Percentiles rank a stretch among this genome's conserved stretches.
Evolutionary conservation across 2,888 invertebrate species (phyloP).

Genomic region (Rhogogaster chlorosoma): DNA sequence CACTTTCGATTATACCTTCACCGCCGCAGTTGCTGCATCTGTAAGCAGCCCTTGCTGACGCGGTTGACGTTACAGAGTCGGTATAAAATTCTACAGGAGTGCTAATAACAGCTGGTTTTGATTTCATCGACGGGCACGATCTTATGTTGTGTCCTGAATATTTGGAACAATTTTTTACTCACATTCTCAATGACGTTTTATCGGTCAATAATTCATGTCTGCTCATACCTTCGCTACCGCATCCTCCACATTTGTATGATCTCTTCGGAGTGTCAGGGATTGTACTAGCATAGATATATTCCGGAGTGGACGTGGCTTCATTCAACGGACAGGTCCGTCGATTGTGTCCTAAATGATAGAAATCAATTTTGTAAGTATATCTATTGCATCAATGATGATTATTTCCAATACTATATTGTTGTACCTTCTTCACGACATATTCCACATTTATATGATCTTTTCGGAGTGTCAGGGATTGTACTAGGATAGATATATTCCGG

Average conservation of each 20-base stretch:
- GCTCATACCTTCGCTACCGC: background rate
- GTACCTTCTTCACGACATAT: too few species aligned
- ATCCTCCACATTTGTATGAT: slow-evolving; percentile 18
- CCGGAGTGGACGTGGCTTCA: background rate
- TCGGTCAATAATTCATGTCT: background rate
- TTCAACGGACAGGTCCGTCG: background rate
- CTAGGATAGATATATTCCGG: too few species aligned
- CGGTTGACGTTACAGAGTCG: background rate
- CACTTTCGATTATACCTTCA: background rate
- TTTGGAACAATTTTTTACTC: background rate
- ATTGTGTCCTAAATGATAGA: background rate
- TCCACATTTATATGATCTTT: too few species aligned
- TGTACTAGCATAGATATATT: background rate
- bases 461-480: too few species aligned
- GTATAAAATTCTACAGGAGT: background rate
- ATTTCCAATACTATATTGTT: background rate
- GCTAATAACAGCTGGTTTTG: background rate
- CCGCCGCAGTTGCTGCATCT: background rate
- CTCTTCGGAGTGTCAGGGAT: background rate
- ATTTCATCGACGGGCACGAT: background rate
- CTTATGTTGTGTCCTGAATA: slow-evolving; percentile 22
- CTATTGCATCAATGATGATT: background rate
- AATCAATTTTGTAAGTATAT: background rate
- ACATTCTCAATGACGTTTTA: background rate
- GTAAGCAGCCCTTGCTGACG: background rate